Base-by-base conservation (phyloP, 2,113 vertebrate genomes). In the Solea solea region DNA sequence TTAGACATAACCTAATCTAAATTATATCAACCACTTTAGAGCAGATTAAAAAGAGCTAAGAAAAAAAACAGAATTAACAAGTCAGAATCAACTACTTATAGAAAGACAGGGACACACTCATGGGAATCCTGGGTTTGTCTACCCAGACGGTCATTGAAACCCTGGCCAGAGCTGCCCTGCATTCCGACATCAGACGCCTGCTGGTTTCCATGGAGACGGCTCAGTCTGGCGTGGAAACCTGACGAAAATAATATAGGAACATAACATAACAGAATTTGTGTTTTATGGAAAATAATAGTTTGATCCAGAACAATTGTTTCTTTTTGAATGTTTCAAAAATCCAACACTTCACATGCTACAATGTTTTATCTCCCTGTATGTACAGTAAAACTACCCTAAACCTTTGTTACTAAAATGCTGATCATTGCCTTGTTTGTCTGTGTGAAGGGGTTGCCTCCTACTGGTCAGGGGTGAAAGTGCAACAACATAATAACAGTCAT, bases 221-320 rank as follows among this genome's bases (percentile, higher is more conserved):
- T 95, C 79, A 98, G 92, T 84, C 96, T 93, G 55, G 93, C 94
- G 86, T 98, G 97, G 84, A 99, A 98, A 72, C 95, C 97, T 99
- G 69, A 60, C 21, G 63, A 55, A 50, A 21, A 59, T 12, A 73
- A n/a, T 0, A 41, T 2, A 2, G 25, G 28, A 45, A 75, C 3
- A 15, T 56, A 15, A 48, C 12, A 5, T 12, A 14, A 14, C 3
- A 13, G 11, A 10, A 48, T 14, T 48, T 12, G 10, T 48, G 11
- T 48, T 48, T 10, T 13, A 5, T 5, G 45, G 5, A 13, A 14
- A 46, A 46, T 46, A 46, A 11, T 11, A 9, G 44, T 46, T 46
- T 21, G 21, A 21, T 21, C 1, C 21, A 21, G 21, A 21, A 21
- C 21, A 21, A 21, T 21, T 21, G 10, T 48, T 13, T 48, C 4